Percentiles rank a stretch among this genome's conserved stretches.
phyloP scores from a whole-genome alignment of 1,140 invertebrate species.

The Maconellicoccus hirsutus region DNA sequence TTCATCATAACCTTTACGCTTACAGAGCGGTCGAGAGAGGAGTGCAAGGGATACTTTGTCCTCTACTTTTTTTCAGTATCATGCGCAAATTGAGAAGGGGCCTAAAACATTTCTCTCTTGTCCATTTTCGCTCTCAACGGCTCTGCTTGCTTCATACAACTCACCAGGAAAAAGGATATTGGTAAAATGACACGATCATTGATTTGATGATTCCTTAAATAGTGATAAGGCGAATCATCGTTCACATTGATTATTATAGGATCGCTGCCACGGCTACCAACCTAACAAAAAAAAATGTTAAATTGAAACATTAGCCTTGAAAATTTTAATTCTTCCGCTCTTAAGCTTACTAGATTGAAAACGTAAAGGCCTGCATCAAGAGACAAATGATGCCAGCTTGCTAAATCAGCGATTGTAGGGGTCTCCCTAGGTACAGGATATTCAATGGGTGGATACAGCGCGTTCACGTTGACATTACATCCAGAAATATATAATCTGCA shows the following conservation, averaged over 20 bases:
- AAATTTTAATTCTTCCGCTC: too few relatives aligned
- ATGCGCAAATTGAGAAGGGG: too few relatives aligned
- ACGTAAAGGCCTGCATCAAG: neutral
- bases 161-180: neutral
- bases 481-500: slow-evolving; percentile 15
- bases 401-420: neutral
- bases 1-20: too few relatives aligned
- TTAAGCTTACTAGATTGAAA: neutral
- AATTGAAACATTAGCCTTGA: too few relatives aligned
- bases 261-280: neutral
- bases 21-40: too few relatives aligned
- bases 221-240: neutral
- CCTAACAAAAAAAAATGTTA: too few relatives aligned
- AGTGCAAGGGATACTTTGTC: too few relatives aligned
- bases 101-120: too few relatives aligned
- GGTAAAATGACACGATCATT: neutral
- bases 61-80: too few relatives aligned
- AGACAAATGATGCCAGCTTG: neutral
- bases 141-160: too few relatives aligned
- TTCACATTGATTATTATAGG: neutral
- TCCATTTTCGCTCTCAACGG: too few relatives aligned
- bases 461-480: neutral
- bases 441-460: neutral
- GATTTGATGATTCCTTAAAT: neutral
- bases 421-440: slow-evolving; percentile 11